Evolutionary conservation across 2,888 invertebrate genomes (phyloP), one percentile per base, ranked within the genome.

Genomic region (Dascillus cervinus): DNA sequence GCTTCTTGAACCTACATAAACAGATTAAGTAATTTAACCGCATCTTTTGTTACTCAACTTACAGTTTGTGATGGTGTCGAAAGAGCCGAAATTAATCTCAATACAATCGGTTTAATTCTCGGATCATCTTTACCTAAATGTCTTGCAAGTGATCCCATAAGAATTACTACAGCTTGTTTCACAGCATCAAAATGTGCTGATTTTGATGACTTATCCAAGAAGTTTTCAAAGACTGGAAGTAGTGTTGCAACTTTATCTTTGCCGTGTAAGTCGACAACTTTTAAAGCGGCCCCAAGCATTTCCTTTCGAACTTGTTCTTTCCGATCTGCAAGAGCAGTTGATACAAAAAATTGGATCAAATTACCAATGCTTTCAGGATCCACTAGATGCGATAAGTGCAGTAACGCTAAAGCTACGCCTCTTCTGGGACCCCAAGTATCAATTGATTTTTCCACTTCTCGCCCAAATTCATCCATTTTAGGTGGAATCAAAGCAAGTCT

Each of bases 81-180:
- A 3, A 98, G 71, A 1, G 96, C 89, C 28, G 88, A 81, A 29
- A 98, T 79, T 24, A 98, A 71, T 36, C 95, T 76, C 50, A 81
- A 77, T 4, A 97, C 84, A 53, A 98, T 97, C n/a, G 96, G 94
- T 56, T 87, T 85, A 49, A 96, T 84, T 54, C 91, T 73, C 2
- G 80, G 75, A 67, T 96, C 94, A 42, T 82, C 82, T 41, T 88
- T 87, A 50, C 88, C 90, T 53, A 97, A 75, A 74, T 97, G 95
- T 22, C 90, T 77, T n/a, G 97, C 97, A 48, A 98, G 70, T 0
- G 90, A 91, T 3, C 98, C 98, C 85, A 98, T 92, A 32, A 98
- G 71, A 58, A 98, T 87, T 31, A 98, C 92, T 31, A 98, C 92
- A 39, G 92, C 87, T 64, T 97, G 95, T 11, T 97, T 79, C 29